phyloP scores from a whole-genome alignment of 2,797 vertebrate species.

The Taenioides sp. region DNA sequence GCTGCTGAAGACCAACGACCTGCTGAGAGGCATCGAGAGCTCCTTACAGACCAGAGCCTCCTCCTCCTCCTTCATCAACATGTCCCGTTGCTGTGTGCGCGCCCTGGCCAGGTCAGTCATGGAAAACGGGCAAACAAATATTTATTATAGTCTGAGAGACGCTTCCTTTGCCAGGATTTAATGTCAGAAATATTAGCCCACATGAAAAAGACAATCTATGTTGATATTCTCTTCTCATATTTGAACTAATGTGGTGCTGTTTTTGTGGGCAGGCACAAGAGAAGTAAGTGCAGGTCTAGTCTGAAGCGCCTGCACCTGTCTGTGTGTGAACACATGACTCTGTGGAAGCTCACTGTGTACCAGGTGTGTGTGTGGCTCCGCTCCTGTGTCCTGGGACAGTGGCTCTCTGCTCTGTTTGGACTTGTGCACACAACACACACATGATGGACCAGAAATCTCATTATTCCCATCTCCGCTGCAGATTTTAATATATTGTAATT shows the following conservation, averaged over 20 bases:
- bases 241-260: not conserved
- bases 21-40: conserved; percentile 90
- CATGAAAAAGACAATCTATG: not conserved
- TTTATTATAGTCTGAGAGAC: too few relatives aligned
- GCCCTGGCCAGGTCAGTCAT: conserved; percentile 80
- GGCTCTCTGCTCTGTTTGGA: conserved; percentile 73
- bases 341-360: conserved; percentile 85
- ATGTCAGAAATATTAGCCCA: not conserved
- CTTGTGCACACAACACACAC: conserved; percentile 51
- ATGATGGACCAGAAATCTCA: not conserved
- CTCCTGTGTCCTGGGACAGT: conserved; percentile 71
- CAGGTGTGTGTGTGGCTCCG: conserved; percentile 84
- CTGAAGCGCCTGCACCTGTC: conserved; percentile 79
- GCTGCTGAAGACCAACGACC: conserved; percentile 95
- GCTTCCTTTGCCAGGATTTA: not conserved
- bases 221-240: not conserved
- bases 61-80: conserved; percentile 93
- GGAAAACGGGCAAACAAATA: not conserved
- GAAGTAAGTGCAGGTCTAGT: conserved; percentile 76
- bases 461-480: not conserved
- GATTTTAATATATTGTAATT: not conserved
- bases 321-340: conserved; percentile 75
- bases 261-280: conserved; percentile 80
- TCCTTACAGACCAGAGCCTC: conserved; percentile 85
- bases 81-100: conserved; percentile 93